Conservation (phyloP, 2,888 invertebrate genomes). For the Himalopsyche japonica region DNA sequence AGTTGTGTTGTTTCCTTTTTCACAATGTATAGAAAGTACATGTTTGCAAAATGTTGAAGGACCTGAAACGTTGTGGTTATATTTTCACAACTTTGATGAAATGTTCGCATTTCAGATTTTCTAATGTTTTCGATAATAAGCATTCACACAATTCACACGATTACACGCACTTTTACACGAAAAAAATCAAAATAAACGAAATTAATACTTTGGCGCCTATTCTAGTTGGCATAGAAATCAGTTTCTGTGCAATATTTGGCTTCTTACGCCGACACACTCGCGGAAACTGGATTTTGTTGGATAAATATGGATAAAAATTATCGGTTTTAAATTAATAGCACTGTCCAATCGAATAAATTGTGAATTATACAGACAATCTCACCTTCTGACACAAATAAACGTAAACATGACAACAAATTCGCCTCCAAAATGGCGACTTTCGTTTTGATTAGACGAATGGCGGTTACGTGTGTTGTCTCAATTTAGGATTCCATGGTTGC, state of each 20-base stretch:
- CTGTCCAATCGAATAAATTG: neutral
- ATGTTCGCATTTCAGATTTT: neutral
- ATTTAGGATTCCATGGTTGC: neutral
- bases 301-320: neutral
- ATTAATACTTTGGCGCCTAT: slow-evolving; percentile 36
- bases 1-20: neutral
- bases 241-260: slow-evolving; percentile 13
- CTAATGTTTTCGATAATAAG: neutral
- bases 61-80: neutral
- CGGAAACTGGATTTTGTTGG: neutral
- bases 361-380: slow-evolving; percentile 40
- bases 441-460: slow-evolving; percentile 19
- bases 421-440: slow-evolving; percentile 57
- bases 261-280: neutral
- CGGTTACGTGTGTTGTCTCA: slow-evolving; percentile 31
- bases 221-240: slow-evolving; percentile 27
- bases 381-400: slow-evolving; percentile 50
- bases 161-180: neutral
- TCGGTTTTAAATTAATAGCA: neutral
- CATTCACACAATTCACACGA: neutral
- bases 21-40: neutral
- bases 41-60: slow-evolving; percentile 1
- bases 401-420: slow-evolving; percentile 63
- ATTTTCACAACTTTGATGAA: neutral
- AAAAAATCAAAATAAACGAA: slow-evolving; percentile 8